Evolutionary conservation across 2,797 vertebrate species (phyloP).

Genomic region (Emys orbicularis): DNA sequence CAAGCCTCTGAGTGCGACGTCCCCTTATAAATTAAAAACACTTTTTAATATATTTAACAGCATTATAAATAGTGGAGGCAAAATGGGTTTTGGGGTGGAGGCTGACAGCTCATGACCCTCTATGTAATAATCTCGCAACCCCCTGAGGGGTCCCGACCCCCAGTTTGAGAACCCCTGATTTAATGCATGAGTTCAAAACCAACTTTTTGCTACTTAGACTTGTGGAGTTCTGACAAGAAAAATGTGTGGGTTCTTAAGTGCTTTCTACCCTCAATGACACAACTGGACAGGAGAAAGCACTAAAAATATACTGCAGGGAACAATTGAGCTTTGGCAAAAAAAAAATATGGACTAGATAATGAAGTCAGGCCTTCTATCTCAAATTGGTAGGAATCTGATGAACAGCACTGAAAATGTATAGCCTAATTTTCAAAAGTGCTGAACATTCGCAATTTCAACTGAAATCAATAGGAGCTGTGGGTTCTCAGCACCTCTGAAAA

Average conservation of each 20-base stretch:
- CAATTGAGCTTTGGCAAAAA: neutral
- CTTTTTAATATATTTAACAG: no score
- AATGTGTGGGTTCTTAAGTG: neutral
- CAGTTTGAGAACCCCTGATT: neutral
- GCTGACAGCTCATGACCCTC: no score
- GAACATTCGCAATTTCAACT: neutral
- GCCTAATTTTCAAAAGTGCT: neutral
- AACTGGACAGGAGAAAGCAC: neutral
- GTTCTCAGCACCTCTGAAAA: neutral
- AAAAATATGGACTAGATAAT: neutral
- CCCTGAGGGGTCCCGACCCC: no score
- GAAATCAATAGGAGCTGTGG: neutral
- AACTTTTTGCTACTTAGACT: neutral
- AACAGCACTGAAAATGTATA: constrained; percentile 25
- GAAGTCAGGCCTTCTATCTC: neutral
- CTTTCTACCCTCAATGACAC: neutral
- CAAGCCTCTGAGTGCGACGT: no score
- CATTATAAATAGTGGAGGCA: no score
- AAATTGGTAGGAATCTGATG: neutral
- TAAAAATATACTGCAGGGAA: neutral
- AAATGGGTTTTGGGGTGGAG: no score
- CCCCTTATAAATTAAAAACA: no score
- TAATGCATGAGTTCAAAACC: neutral
- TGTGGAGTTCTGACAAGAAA: neutral
- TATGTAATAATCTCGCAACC: no score